phyloP scores from a whole-genome alignment of 2,113 vertebrate genomes.

The Agelaius phoeniceus region DNA sequence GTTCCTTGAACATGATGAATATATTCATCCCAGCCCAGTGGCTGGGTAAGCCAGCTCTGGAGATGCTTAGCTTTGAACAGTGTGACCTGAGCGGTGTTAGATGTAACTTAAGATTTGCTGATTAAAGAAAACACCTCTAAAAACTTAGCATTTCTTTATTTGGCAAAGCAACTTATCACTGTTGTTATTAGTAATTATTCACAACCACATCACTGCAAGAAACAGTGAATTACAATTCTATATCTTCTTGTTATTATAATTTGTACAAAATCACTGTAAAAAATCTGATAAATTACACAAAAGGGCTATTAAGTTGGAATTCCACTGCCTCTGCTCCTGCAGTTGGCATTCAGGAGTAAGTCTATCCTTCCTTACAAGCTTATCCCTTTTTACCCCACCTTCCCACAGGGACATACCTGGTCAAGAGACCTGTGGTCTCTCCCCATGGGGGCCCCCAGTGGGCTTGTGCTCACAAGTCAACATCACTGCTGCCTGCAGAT shows the following conservation, averaged over 20 bases:
- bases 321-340: background rate
- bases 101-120: background rate
- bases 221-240: background rate
- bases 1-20: background rate
- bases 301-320: background rate
- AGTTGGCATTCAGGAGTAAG: background rate
- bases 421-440: background rate
- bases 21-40: background rate
- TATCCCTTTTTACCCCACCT: background rate
- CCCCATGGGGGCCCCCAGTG: background rate
- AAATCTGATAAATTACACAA: background rate
- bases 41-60: background rate
- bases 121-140: background rate
- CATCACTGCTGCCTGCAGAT: background rate
- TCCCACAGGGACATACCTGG: background rate
- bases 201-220: background rate
- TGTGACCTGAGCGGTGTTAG: background rate
- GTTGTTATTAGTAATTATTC: background rate
- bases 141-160: background rate
- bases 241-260: background rate
- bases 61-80: background rate
- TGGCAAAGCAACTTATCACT: background rate
- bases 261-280: background rate
- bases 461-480: background rate
- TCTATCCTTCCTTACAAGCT: background rate